Conservation (phyloP, 2,113 vertebrate species). For the Epinephelus moara region DNA sequence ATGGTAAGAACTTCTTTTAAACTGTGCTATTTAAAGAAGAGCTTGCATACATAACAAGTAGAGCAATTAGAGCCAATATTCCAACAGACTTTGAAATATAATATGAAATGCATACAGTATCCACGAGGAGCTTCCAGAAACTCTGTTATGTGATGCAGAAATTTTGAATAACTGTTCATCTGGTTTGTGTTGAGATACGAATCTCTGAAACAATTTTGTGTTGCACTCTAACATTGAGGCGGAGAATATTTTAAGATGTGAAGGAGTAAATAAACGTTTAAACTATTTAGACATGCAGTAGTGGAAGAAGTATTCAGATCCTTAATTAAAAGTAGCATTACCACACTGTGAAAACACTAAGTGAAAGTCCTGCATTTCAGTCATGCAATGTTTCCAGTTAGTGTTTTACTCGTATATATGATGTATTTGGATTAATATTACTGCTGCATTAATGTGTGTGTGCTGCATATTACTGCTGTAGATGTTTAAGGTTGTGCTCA, state of each 20-base stretch:
- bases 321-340: too few relatives aligned
- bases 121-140: not conserved
- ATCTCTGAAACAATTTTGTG: not conserved
- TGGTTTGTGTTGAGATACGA: not conserved
- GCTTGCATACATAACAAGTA: not conserved
- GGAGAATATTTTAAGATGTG: too few relatives aligned
- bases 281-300: too few relatives aligned
- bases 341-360: too few relatives aligned
- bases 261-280: too few relatives aligned
- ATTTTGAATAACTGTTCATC: not conserved
- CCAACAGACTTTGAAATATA: not conserved
- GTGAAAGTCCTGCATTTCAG: not conserved
- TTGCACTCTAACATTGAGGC: not conserved
- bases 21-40: not conserved
- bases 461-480: too few relatives aligned
- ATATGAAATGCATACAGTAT: not conserved
- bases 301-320: too few relatives aligned
- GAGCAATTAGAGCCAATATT: not conserved
- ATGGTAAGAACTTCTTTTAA: constrained; percentile 76
- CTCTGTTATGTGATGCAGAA: not conserved
- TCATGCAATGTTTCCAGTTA: too few relatives aligned
- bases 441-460: too few relatives aligned
- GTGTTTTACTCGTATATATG: too few relatives aligned
- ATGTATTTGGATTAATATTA: too few relatives aligned
- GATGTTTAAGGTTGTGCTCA: too few relatives aligned